These are phyloP conservation scores for Muscidifurax raptorellus DNA, from an alignment of 1,140 invertebrate genomes.

Conservation along the genomic window DNA sequence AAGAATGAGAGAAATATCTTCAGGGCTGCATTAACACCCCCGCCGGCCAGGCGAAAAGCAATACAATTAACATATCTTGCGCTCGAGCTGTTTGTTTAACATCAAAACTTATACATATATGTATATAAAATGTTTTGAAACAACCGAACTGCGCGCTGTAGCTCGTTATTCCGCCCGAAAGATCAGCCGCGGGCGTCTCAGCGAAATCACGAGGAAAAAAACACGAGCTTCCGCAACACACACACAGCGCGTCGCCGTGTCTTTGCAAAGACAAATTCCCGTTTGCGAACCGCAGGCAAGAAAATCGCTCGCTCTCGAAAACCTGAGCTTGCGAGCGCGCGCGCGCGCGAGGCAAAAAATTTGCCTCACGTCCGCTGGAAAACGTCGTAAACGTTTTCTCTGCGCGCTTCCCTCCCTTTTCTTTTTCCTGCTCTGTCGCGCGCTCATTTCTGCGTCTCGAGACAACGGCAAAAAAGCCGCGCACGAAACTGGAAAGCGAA, in stretches of 20 bases:
- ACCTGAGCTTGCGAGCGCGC: neutral
- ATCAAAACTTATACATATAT: neutral
- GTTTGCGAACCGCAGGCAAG: slow-evolving; percentile 7
- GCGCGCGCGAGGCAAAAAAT: slow-evolving; percentile 8
- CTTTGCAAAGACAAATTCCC: slow-evolving; percentile 6
- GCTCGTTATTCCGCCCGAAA: neutral
- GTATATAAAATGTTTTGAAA: neutral
- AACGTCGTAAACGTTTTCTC: slow-evolving; percentile 33
- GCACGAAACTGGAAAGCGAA: slow-evolving; percentile 14
- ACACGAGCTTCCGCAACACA: neutral
- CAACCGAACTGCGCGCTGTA: neutral
- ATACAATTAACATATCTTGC: neutral
- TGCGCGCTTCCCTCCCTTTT: neutral
- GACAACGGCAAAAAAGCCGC: slow-evolving; percentile 14
- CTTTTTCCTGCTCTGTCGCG: neutral
- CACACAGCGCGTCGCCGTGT: neutral
- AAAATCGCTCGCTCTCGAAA: slow-evolving; percentile 9
- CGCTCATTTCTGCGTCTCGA: neutral
- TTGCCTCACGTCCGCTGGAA: slow-evolving; percentile 22
- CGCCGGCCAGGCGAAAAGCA: neutral
- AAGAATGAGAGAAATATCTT: neutral
- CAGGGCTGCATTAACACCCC: neutral
- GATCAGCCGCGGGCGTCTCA: neutral
- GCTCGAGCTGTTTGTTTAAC: neutral
- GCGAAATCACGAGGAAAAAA: neutral